phyloP scores from a whole-genome alignment of 1,140 invertebrate genomes.

The Trinorchestia longiramus region DNA sequence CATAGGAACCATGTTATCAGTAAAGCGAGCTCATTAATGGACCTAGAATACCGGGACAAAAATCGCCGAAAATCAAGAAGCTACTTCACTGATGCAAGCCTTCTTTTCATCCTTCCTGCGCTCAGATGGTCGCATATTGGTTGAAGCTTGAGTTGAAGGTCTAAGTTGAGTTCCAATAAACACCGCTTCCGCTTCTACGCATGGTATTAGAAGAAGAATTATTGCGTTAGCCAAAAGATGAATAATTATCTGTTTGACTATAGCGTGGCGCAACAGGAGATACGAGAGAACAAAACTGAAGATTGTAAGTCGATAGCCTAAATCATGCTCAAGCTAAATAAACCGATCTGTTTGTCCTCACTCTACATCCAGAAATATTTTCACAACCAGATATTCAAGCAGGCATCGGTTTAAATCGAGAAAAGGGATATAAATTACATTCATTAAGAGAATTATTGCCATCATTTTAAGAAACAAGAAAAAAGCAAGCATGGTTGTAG shows the following conservation, averaged over 20 bases:
- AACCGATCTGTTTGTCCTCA: neutral
- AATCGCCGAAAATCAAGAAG: neutral
- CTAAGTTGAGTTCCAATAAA: neutral
- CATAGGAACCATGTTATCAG: conserved; percentile 1
- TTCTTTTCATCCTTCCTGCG: neutral
- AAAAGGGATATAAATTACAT: neutral
- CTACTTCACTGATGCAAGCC: neutral
- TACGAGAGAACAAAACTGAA: neutral
- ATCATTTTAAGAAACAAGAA: neutral
- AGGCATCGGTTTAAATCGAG: neutral
- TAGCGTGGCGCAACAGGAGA: neutral
- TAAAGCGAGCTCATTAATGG: neutral
- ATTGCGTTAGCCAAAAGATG: too few relatives aligned
- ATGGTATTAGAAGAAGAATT: neutral
- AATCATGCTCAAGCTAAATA: neutral
- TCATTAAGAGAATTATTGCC: neutral
- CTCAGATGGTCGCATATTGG: neutral
- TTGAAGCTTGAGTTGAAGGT: neutral
- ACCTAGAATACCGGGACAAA: neutral
- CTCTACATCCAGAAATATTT: neutral
- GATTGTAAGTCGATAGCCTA: neutral
- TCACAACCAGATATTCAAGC: neutral
- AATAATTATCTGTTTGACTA: neutral
- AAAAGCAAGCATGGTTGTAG: neutral
- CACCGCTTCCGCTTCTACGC: neutral